Evolutionary conservation across 2,888 invertebrate genomes (phyloP).

Genomic region (Salticus scenicus): DNA sequence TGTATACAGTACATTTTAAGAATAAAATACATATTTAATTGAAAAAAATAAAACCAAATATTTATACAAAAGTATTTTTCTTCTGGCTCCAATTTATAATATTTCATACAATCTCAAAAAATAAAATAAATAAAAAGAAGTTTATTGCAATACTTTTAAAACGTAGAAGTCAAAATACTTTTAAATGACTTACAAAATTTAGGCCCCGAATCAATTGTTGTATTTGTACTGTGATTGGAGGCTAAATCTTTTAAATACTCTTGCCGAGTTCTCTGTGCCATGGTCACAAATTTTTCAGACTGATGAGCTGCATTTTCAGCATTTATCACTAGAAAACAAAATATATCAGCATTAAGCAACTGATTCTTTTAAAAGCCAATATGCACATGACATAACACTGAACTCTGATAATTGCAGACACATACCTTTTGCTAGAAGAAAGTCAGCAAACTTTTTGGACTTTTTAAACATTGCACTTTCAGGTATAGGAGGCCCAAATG

Average conservation of each 20-base stretch:
- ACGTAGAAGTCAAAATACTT: no score
- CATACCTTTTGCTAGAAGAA: constrained; percentile 89
- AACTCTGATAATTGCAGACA: no score
- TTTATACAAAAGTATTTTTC: no score
- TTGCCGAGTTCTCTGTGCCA: constrained; percentile 95
- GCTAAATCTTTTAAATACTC: constrained; percentile 96
- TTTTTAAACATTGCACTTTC: constrained; percentile 90
- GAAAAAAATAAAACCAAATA: no score
- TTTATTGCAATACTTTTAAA: no score
- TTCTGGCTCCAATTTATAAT: no score
- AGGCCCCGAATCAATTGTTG: constrained; percentile 87
- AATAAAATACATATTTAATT: no score
- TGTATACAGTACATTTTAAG: no score
- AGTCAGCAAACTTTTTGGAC: constrained; percentile 94
- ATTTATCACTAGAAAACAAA: constrained; percentile 83
- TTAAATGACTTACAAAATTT: constrained; percentile 85
- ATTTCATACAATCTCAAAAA: no score
- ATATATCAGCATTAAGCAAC: no score
- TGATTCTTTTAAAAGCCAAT: no score
- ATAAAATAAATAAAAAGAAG: no score
- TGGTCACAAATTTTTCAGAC: constrained; percentile 96
- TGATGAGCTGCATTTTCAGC: constrained; percentile 97
- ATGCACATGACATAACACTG: background rate
- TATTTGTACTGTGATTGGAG: constrained; percentile 86
- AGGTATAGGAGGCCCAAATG: constrained; percentile 96